Evolutionary conservation across 2,797 vertebrate genomes (phyloP).

Genomic region (Nyctibius grandis): DNA sequence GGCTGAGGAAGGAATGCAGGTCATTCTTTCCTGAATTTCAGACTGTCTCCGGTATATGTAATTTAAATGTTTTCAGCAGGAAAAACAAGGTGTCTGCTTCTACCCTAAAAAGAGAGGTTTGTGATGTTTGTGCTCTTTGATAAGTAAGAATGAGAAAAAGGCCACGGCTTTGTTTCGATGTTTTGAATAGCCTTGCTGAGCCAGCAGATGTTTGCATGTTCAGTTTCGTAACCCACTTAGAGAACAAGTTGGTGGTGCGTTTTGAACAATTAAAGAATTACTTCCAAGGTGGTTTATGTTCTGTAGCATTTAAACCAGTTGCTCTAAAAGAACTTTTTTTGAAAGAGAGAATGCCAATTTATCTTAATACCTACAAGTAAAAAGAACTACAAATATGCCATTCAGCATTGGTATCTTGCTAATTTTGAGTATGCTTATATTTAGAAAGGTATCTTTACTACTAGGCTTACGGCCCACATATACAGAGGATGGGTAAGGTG

Average conservation of each 20-base stretch:
- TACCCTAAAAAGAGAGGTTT: background rate
- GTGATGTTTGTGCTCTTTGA: background rate
- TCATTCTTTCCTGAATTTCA: background rate
- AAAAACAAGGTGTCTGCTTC: background rate
- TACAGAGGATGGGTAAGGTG: background rate
- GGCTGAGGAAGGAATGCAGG: background rate
- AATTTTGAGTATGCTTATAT: background rate
- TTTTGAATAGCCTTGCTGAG: conserved; percentile 11
- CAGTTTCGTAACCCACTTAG: background rate
- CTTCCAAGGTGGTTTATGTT: background rate
- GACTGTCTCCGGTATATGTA: background rate
- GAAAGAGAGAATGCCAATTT: background rate
- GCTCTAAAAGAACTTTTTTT: background rate
- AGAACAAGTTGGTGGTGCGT: background rate
- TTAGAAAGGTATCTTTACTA: background rate
- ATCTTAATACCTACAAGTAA: background rate
- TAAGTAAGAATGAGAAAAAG: background rate
- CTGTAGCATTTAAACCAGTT: background rate
- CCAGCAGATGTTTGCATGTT: background rate
- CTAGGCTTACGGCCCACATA: rapidly evolving
- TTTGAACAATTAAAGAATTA: background rate
- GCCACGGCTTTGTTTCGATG: background rate
- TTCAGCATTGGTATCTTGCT: background rate
- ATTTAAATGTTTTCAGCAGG: background rate
- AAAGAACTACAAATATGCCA: background rate